Base-by-base conservation (phyloP, 2,888 invertebrate species). In the Spicauda simplicius region DNA sequence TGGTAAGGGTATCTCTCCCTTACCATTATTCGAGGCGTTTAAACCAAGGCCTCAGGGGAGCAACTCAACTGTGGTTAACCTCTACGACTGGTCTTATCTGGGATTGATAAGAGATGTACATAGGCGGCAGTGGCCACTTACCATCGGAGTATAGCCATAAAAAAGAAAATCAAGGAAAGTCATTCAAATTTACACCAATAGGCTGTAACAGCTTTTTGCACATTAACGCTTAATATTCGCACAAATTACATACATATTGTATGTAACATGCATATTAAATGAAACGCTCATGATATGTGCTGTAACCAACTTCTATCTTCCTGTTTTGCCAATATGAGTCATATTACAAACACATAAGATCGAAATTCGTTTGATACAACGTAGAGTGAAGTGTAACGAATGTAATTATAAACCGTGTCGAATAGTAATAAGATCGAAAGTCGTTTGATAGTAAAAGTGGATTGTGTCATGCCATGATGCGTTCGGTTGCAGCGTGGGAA, bases 401-500 rank as follows among this genome's bases (percentile, higher is more conserved):
- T 33, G 37, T 12, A 37, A 37, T 37, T 12, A 11, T 1, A 37
- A 16, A n/a, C 14, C 16, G 33, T 64, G 50, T 57, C 20, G 59
- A 68, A 65, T 60, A 10, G 37, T 41, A 30, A 59, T 57, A 71
- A 33, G 69, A 61, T 67, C 25, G 68, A 68, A 54, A 69, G 48
- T 65, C n/a, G 65, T 65, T 37, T 64, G 52, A 52, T 66, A 25
- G 54, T 61, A 59, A 55, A 61, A 65, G 61, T 54, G 53, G 58
- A 71, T 64, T 72, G 74, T 72, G 73, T 70, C 72, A 73, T 71
- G 57, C 25, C 64, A 45, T 69, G 74, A 73, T 75, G 74, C 73
- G 74, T 73, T 72, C 67, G 61, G 69, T 63, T 74, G 76, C 73
- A 77, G 69, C 77, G 77, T 77, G 77, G 74, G 77, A 77, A 76